Conservation (phyloP, 2,113 vertebrate species). For the Gracilinanus agilis region DNA sequence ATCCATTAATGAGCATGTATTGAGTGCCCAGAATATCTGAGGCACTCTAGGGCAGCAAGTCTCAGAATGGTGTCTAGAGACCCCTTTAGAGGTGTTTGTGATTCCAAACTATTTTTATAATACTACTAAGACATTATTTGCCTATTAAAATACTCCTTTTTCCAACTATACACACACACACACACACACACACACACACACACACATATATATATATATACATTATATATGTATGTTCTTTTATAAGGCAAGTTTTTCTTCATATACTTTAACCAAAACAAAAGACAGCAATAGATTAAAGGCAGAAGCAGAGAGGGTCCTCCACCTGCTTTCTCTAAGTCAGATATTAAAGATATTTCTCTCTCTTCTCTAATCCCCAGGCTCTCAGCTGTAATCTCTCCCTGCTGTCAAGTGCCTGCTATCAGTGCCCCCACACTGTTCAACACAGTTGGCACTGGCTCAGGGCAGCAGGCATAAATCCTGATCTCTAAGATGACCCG, state of each 20-base stretch:
- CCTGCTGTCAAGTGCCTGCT: neutral
- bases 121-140: neutral
- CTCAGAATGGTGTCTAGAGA: neutral
- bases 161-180: neutral
- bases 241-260: neutral
- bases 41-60: neutral
- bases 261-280: neutral
- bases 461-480: neutral
- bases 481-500: neutral
- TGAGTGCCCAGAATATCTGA: neutral
- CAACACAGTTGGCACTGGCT: neutral
- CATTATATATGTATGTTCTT: no score
- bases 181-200: no score
- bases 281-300: neutral
- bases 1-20: neutral
- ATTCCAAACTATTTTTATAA: neutral
- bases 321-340: neutral
- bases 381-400: neutral
- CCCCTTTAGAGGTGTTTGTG: neutral
- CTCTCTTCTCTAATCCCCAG: neutral
- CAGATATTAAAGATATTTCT: neutral
- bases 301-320: neutral
- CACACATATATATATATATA: no score
- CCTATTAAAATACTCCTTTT: neutral
- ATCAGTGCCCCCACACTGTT: neutral